Evolutionary conservation across 2,888 invertebrate genomes (phyloP), one percentile per base, ranked within the genome.

Genomic region (Drepanosiphum platanoidis): DNA sequence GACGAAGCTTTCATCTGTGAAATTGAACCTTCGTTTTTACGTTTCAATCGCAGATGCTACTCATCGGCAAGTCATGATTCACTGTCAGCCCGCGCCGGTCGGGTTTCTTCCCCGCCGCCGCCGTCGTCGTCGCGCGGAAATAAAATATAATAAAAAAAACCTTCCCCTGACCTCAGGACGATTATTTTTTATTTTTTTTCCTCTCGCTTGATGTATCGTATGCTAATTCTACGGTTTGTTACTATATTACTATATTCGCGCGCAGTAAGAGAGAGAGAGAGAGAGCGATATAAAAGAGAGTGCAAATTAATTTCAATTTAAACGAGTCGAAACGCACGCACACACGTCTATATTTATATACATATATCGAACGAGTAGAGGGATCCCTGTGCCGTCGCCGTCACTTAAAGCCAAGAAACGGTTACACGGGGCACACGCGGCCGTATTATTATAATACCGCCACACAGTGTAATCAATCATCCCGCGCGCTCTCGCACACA

Each of bases 21-120:
- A 84, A 84, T 75, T 68, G 83, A 84, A 84, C 75, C 30, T 74
- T 75, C 64, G 66, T 68, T 75, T 84, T 74, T 75, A 66, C 83
- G 83, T 84, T 84, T 84, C 83, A 84, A 75, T 84, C 83, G 83
- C 83, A 84, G 83, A 84, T 84, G 83, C 83, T 84, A 84, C 83
- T 84, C 83, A 75, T 75, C 83, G 75, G 52, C 75, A 36, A 75
- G 66, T 84, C 75, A 84, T 84, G 83, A 84, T 84, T 84, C 83
- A 84, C 75, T 84, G 78, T 86, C 86, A 79, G 86, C 30, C 52
- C 46, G 52, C 77, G 78, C 79, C 86, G 72, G 86, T 39, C 52
- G 66, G 52, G 30, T 27, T 66, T 27, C 72, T 36, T 72, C 70
- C 46, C 66, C 42, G 27, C 18, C 30, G 8, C 11, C n/a, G 46